Conservation (phyloP, 2,888 invertebrate species). For the Ectropis crepuscularia region DNA sequence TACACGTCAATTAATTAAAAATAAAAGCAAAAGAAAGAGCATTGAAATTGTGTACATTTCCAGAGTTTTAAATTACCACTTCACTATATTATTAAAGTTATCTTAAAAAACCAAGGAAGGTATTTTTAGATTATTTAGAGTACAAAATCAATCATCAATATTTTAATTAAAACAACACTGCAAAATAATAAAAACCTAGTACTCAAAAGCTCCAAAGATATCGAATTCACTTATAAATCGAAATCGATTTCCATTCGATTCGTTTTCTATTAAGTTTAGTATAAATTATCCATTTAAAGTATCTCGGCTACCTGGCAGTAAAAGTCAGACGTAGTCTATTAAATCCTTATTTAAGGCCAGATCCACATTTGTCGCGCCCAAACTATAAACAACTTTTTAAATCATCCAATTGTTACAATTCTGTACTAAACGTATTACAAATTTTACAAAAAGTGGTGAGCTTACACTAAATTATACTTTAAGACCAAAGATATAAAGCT, state of each 20-base stretch:
- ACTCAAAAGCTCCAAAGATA: neutral
- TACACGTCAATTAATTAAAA: too few relatives aligned
- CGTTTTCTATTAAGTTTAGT: slow-evolving; percentile 28
- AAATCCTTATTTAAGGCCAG: slow-evolving; percentile 69
- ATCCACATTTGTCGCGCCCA: slow-evolving; percentile 74
- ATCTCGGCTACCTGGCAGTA: slow-evolving; percentile 34
- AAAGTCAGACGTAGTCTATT: slow-evolving; percentile 55
- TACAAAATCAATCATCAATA: too few relatives aligned
- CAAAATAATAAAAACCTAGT: too few relatives aligned
- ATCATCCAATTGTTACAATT: slow-evolving; percentile 71
- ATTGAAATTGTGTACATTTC: too few relatives aligned
- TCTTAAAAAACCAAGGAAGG: too few relatives aligned
- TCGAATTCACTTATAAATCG: neutral
- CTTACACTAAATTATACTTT: slow-evolving; percentile 12
- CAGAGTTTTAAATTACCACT: too few relatives aligned
- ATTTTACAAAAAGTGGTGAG: slow-evolving; percentile 13
- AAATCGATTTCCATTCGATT: slow-evolving; percentile 37
- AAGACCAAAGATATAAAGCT: slow-evolving; percentile 1
- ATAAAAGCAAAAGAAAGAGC: too few relatives aligned
- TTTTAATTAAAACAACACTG: too few relatives aligned
- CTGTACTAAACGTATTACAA: slow-evolving; percentile 56
- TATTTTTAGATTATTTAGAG: too few relatives aligned
- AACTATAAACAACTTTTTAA: slow-evolving; percentile 64
- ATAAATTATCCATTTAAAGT: slow-evolving; percentile 31
- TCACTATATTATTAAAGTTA: too few relatives aligned